Percentiles rank a stretch among this genome's conserved stretches.
These are phyloP conservation scores for Pyrrhia umbra DNA, from an alignment of 2,888 invertebrate genomes.

Conservation along the genomic window DNA sequence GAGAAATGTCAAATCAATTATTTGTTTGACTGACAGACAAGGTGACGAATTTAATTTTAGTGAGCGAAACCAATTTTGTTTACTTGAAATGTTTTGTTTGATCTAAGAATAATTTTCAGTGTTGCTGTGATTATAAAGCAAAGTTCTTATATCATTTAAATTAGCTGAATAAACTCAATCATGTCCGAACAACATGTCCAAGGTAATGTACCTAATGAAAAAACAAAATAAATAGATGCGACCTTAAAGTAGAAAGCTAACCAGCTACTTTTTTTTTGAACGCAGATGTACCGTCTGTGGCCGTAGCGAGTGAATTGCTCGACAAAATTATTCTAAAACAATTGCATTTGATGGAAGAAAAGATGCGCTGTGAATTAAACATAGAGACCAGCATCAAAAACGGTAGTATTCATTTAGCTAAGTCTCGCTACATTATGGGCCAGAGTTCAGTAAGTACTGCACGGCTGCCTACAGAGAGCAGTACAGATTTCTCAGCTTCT, in stretches of 20 bases:
- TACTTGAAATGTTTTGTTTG: not conserved
- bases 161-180: not conserved
- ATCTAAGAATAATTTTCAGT: not conserved
- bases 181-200: slow-evolving; percentile 32
- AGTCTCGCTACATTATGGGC: slow-evolving; percentile 94
- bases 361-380: slow-evolving; percentile 92
- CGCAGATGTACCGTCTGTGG: slow-evolving; percentile 52
- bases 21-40: too few relatives aligned
- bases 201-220: slow-evolving; percentile 29
- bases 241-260: slow-evolving; percentile 1
- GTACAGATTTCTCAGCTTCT: slow-evolving; percentile 84
- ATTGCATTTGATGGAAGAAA: slow-evolving; percentile 93
- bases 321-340: slow-evolving; percentile 93
- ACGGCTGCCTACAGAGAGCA: slow-evolving; percentile 93
- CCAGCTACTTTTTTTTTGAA: slow-evolving; percentile 13
- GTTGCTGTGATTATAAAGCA: not conserved
- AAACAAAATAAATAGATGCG: too few relatives aligned
- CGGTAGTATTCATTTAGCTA: slow-evolving; percentile 94
- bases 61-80: not conserved
- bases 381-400: slow-evolving; percentile 92
- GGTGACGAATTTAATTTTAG: not conserved
- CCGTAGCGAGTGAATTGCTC: slow-evolving; percentile 90
- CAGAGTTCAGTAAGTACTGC: slow-evolving; percentile 92
- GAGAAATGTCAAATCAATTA: not conserved
- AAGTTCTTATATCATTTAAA: not conserved